Conservation (phyloP, 1,140 invertebrate genomes). For the Carcinoscorpius rotundicauda region DNA sequence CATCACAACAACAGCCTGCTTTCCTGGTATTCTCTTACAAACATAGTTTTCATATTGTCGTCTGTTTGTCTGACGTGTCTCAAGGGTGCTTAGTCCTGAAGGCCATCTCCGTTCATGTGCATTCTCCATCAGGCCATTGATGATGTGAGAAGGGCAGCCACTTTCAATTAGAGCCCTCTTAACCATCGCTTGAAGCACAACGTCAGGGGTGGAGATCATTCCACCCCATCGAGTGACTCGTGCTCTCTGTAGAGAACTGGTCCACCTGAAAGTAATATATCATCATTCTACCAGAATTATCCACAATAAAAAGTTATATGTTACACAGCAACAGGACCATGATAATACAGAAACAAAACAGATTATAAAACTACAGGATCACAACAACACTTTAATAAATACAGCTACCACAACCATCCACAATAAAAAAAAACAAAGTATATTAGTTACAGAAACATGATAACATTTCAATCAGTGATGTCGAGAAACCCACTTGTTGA, state of each 20-base stretch:
- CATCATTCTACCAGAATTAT: no score
- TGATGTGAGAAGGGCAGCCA: conserved; percentile 78
- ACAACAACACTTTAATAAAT: no score
- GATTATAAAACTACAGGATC: no score
- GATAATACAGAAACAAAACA: no score
- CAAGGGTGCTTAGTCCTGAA: conserved; percentile 74
- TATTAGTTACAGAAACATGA: no score
- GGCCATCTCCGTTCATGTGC: conserved; percentile 93
- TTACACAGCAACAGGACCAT: no score
- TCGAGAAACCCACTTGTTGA: no score
- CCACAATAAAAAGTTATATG: no score
- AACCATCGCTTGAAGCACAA: conserved; percentile 78
- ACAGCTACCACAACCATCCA: no score
- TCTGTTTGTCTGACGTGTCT: conserved; percentile 78
- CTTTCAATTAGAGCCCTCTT: conserved; percentile 82
- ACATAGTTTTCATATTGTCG: conserved; percentile 87
- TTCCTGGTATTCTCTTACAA: conserved; percentile 73
- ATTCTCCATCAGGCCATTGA: conserved; percentile 92
- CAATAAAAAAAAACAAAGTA: no score
- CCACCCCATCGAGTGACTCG: conserved; percentile 90
- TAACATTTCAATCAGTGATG: no score
- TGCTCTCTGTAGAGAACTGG: conserved; percentile 64
- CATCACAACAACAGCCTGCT: conserved; percentile 75
- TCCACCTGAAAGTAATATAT: conserved; percentile 48
- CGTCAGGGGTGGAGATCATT: conserved; percentile 94